phyloP scores from a whole-genome alignment of 92 coral and sea anemone genomes.

The Heteractis magnifica region DNA sequence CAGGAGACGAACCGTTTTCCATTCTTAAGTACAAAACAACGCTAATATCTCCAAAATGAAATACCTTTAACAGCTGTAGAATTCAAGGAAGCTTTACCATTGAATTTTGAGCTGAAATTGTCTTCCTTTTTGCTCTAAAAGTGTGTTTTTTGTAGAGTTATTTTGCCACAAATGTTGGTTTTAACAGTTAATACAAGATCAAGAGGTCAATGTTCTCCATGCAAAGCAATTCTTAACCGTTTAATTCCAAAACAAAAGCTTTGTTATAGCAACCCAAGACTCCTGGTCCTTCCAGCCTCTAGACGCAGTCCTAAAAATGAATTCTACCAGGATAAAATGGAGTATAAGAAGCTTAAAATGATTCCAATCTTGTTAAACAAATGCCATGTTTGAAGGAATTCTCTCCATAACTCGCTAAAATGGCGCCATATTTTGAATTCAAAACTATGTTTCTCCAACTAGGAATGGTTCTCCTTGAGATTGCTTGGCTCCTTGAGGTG shows the following conservation, averaged over 20 bases:
- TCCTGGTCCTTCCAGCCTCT: neutral
- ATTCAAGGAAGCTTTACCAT: neutral
- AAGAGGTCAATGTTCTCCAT: neutral
- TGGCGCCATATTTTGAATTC: slow-evolving; percentile 31
- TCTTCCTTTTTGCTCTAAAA: neutral
- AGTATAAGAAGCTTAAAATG: neutral
- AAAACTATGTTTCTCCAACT: neutral
- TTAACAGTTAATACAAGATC: neutral
- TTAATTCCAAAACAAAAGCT: neutral
- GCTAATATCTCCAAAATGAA: neutral
- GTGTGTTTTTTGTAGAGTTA: neutral
- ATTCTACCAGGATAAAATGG: neutral
- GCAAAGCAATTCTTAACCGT: neutral
- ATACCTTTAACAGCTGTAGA: neutral
- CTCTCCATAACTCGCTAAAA: neutral
- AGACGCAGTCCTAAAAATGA: neutral
- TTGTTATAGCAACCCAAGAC: neutral
- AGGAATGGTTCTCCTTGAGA: neutral
- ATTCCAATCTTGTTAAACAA: neutral
- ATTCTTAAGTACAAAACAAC: neutral
- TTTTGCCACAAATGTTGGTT: neutral
- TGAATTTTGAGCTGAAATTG: neutral
- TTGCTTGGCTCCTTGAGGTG: neutral
- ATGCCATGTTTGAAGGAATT: neutral
- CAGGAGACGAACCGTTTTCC: slow-evolving; percentile 39